These are phyloP conservation scores for Corvus cornix DNA, from an alignment of 2,113 vertebrate species.

Conservation along the genomic window DNA sequence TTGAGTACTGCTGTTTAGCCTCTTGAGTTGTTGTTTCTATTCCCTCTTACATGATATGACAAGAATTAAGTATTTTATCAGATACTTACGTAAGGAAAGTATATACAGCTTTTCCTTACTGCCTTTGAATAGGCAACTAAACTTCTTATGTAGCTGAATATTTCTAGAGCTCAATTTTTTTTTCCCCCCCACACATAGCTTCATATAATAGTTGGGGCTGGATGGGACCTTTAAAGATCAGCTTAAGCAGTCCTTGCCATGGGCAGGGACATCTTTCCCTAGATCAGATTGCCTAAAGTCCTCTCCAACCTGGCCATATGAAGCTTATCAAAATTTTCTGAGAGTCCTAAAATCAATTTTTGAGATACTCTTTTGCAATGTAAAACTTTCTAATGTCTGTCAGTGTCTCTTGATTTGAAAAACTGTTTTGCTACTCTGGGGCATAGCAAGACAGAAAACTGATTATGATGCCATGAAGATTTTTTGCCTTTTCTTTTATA, in stretches of 20 bases:
- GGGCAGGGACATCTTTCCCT: neutral
- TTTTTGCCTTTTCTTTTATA: too few relatives aligned
- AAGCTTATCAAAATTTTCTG: neutral
- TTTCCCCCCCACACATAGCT: too few relatives aligned
- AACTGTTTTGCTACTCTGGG: neutral
- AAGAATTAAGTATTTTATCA: neutral
- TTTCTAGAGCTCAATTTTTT: neutral
- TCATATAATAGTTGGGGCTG: neutral
- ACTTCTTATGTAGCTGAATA: neutral
- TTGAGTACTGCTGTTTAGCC: neutral
- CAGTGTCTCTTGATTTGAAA: neutral
- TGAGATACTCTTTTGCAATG: neutral
- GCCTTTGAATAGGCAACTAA: neutral
- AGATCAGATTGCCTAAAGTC: neutral
- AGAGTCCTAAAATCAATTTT: neutral
- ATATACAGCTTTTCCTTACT: neutral
- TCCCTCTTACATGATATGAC: neutral
- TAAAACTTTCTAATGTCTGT: neutral
- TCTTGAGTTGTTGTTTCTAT: neutral
- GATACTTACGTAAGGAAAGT: neutral
- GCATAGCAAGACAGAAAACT: neutral
- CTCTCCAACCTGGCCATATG: neutral
- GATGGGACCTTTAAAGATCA: neutral
- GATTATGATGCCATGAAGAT: neutral
- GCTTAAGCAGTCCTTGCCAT: neutral